These are phyloP conservation scores for Eristalinus sepulchralis DNA, from an alignment of 2,888 invertebrate species.

Conservation along the genomic window DNA sequence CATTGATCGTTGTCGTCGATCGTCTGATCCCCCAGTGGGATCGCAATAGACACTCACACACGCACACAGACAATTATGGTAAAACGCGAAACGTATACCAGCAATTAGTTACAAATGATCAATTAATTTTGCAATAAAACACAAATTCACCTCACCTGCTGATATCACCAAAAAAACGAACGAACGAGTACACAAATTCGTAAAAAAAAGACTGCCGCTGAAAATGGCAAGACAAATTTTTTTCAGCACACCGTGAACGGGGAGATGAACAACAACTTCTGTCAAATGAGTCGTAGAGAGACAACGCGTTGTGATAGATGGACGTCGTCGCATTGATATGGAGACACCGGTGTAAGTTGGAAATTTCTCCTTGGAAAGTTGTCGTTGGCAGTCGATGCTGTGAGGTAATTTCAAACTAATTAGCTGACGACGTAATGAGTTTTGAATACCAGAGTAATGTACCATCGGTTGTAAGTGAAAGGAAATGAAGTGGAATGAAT, in stretches of 20 bases:
- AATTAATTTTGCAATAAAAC: slow-evolving; percentile 79
- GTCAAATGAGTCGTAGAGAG: not conserved
- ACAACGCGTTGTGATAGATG: not conserved
- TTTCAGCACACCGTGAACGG: not conserved
- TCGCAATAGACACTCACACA: slow-evolving; percentile 53
- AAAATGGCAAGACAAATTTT: slow-evolving; percentile 38
- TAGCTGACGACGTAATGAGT: slow-evolving; percentile 14
- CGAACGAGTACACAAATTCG: slow-evolving; percentile 15
- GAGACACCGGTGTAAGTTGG: slow-evolving; percentile 12
- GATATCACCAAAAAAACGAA: slow-evolving; percentile 20
- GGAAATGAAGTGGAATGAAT: too few species aligned
- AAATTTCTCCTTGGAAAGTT: slow-evolving; percentile 23
- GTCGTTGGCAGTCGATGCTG: not conserved
- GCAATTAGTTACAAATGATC: slow-evolving; percentile 80
- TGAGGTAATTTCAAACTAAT: slow-evolving; percentile 18
- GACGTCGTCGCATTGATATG: not conserved
- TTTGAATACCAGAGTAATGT: slow-evolving; percentile 1
- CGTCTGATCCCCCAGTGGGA: slow-evolving; percentile 60
- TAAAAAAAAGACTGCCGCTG: slow-evolving; percentile 29
- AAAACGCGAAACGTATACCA: slow-evolving; percentile 77
- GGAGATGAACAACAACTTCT: not conserved
- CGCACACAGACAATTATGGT: slow-evolving; percentile 66
- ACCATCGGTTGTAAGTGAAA: not conserved
- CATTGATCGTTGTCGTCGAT: not conserved
- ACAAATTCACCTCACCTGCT: slow-evolving; percentile 42